These are phyloP conservation scores for human (Homo sapiens) DNA, from an alignment of 2,113 vertebrate genomes.

Conservation along the genomic window GRCh38 chr12:91845501-91846000, in stretches of 20 bases:
- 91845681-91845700: not conserved
- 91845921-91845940: not conserved
- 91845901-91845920: not conserved
- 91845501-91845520: not conserved
- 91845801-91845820: not conserved
- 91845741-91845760: not conserved
- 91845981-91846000: not conserved
- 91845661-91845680: not conserved
- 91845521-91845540: not conserved
- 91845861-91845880: not conserved
- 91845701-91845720: not conserved
- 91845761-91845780: not conserved
- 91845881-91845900: not conserved
- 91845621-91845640: not conserved
- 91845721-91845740: not conserved
- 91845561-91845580: not conserved
- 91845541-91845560: not conserved
- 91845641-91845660: not conserved
- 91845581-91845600: not conserved
- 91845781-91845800: not conserved
- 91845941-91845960: not conserved
- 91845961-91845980: not conserved
- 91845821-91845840: not conserved
- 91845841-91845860: not conserved
- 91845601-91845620: not conserved